These are phyloP conservation scores for Spea bombifrons DNA, from an alignment of 2,113 vertebrate species.

Conservation along the genomic window DNA sequence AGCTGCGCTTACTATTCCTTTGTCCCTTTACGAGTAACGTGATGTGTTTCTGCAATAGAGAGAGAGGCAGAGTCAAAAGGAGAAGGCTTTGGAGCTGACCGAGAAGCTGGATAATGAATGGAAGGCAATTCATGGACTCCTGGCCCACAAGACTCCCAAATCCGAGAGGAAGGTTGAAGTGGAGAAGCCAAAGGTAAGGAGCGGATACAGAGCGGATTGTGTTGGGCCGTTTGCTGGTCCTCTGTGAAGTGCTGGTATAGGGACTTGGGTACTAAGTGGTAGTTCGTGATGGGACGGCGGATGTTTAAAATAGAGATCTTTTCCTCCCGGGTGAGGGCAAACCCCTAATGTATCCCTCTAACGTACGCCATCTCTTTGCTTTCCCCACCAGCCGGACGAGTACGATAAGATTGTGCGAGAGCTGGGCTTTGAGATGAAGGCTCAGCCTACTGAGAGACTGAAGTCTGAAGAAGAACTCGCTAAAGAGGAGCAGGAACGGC, in stretches of 20 bases:
- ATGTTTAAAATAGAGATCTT: too few species aligned
- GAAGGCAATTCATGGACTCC: slow-evolving; percentile 82
- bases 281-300: too few species aligned
- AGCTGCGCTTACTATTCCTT: too few species aligned
- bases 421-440: slow-evolving; percentile 97
- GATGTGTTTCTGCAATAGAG: slow-evolving; percentile 64
- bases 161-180: slow-evolving; percentile 58
- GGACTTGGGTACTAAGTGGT: too few species aligned
- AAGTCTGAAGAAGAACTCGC: slow-evolving; percentile 88
- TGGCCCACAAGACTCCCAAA: slow-evolving; percentile 72
- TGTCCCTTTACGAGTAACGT: not conserved
- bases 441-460: slow-evolving; percentile 85
- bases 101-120: slow-evolving; percentile 94
- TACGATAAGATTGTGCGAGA: slow-evolving; percentile 92
- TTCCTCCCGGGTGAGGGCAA: too few species aligned
- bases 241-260: too few species aligned
- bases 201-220: slow-evolving; percentile 46
- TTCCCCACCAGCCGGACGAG: slow-evolving; percentile 73
- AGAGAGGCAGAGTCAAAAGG: slow-evolving; percentile 81
- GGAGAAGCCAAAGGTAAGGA: slow-evolving; percentile 74
- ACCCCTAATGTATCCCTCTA: too few species aligned
- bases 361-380: not conserved
- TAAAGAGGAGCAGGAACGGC: slow-evolving; percentile 75
- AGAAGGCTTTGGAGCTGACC: slow-evolving; percentile 84
- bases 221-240: too few species aligned